These are phyloP conservation scores for Brachionus paranguensis DNA, from an alignment of 1,140 invertebrate genomes.

Conservation along the genomic window DNA sequence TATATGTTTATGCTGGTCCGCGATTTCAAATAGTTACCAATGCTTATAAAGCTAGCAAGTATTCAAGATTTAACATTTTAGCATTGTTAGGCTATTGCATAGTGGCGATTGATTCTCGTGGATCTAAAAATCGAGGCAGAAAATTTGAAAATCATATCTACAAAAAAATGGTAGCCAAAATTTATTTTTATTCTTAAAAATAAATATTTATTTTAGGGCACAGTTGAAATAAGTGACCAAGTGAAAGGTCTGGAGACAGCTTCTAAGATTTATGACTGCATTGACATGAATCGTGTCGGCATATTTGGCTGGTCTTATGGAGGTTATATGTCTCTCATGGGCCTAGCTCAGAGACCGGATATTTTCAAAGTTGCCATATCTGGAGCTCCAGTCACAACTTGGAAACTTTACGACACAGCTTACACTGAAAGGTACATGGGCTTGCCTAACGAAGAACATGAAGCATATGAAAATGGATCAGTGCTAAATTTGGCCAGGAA, in stretches of 20 bases:
- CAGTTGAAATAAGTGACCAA: conserved; percentile 89
- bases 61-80: conserved; percentile 85
- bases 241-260: conserved; percentile 84
- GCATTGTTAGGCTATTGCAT: conserved; percentile 93
- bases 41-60: conserved; percentile 73
- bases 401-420: conserved; percentile 84
- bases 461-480: conserved; percentile 62
- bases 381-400: conserved; percentile 91
- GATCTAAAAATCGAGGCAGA: conserved; percentile 82
- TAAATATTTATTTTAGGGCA: conserved; percentile 62
- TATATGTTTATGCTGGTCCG: conserved; percentile 94
- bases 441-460: conserved; percentile 70
- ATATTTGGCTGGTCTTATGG: conserved; percentile 98
- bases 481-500: conserved; percentile 49
- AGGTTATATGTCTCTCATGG: conserved; percentile 59
- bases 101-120: conserved; percentile 85
- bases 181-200: background rate
- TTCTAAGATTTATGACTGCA: conserved; percentile 73
- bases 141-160: conserved; percentile 82
- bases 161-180: conserved; percentile 66
- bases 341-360: conserved; percentile 56
- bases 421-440: conserved; percentile 95
- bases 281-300: conserved; percentile 83
- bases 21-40: conserved; percentile 95
- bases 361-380: conserved; percentile 70